Base-by-base conservation (phyloP, 2,888 invertebrate genomes). In the Spialia ferax region DNA sequence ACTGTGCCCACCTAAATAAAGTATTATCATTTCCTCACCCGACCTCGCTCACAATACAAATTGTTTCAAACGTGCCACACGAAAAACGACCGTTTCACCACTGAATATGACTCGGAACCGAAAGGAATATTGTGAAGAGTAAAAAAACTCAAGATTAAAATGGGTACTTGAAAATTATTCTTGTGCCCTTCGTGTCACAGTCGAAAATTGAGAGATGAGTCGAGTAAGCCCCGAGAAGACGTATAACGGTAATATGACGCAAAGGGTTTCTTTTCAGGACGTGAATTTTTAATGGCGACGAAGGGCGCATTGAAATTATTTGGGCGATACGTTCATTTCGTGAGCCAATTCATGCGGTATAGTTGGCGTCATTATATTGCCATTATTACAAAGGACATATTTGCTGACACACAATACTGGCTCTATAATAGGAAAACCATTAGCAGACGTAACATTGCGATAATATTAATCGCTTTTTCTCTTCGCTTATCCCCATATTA, bases 191-290 rank as follows among this genome's bases (percentile, higher is more conserved):
- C 50, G 52, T 52, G 8, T 38, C 59, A 59, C 15, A 42, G 52
- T 59, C 59, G 38, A 65, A 42, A 59, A 42, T 65, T 18, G 65
- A 52, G 18, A 29, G 32, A 32, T 15, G 35, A 11, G n/a, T 22
- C 4, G 50, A 1, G 23, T 26, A 6, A 2, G 29, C 5, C 1
- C 38, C 38, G 26, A 20, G 64, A 65, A 65, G 57, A 65, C 57
- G 20, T 56, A 18, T 50, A 48, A n/a, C 26, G 59, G 59, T 59
- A 59, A 59, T 59, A 52, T 63, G 63, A 63, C 38, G 52, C 54
- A 60, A 66, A 66, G 66, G 66, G 52, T 60, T 66, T 60, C 52
- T 60, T 66, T 66, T 66, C 42, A 22, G 60, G 54, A 66, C 60
- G 45, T 66, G 66, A 60, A 66, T 60, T 66, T 48, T 66, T 60